Base-by-base conservation (phyloP, 2,113 vertebrate genomes). In the Mobula birostris region DNA sequence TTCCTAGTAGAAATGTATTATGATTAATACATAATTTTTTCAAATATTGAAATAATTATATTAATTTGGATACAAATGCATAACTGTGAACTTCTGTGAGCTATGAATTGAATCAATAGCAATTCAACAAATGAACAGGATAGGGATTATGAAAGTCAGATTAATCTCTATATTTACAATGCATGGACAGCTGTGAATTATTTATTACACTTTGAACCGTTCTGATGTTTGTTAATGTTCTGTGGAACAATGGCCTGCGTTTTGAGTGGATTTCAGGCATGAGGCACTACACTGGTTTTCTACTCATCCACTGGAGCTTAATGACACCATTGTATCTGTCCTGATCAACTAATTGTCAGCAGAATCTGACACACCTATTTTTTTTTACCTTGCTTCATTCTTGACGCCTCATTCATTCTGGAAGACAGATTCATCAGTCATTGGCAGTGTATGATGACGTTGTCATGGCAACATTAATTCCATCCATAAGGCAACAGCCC, bases 401-500 rank as follows among this genome's bases (percentile, higher is more conserved):
- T 27, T 58, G 61, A 94, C 79, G 63, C 95, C 94, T 95, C 94
- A 95, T 95, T 95, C 87, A 77, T 61, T 40, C 56, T 94, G 94
- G 94, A 7, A 95, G 94, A 94, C 94, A 96, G 96, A 96, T 96
- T 95, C 96, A 95, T 95, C 82, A 94, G 95, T 96, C 95, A 94
- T 87, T 48, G 94, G 94, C 95, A 94, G 95, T 94, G 94, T 93
- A 94, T 95, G 94, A 95, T 94, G 95, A 91, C 68, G 96, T 96
- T 95, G 95, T 95, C 96, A 96, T 96, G 95, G 95, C 88, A 96
- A 96, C 91, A 48, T 70, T 74, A 93, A 93, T 93, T 93, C 70
- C 15, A 93, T 93, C 91, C 91, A 93, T 70, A 74, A 56, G 91
- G 40, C 70, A 93, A 74, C 24, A 72, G 40, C 68, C 74, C 91